Base-by-base conservation (phyloP, 2,797 vertebrate species). In the Luscinia luscinia region DNA sequence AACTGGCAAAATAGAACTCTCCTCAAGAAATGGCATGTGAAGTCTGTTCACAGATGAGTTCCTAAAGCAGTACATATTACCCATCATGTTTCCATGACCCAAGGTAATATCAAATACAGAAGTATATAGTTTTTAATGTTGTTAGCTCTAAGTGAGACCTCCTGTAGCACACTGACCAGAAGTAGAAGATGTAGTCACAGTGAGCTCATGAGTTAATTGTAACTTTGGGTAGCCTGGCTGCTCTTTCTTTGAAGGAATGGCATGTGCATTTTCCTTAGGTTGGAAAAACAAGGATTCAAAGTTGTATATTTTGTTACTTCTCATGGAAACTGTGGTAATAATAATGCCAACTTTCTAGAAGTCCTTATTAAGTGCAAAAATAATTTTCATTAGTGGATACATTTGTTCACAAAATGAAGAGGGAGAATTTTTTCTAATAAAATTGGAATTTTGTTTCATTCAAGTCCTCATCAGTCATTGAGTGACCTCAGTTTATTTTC, bases 321-420 rank as follows among this genome's bases (percentile, higher is more conserved):
- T 49, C 28, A 59, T 11, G 73, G 26, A 52, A 88, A 43, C 11
- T 64, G 75, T 62, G 16, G 8, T 88, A 84, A 68, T 63, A 94
- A 73, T 13, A 87, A 52, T 22, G 40, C 40, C 13, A 70, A 28
- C 23, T 52, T 26, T 91, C 68, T 54, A 74, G 49, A 95, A 90
- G 19, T 66, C 36, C 27, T 69, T 80, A 49, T n/a, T 93, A 84
- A 89, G 32, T 30, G 7, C 12, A 94, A 83, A 96, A 85, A 70
- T 78, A 69, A 76, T 74, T 34, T 89, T 82, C 40, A 59, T 59
- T 76, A 80, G 41, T 62, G 30, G 40, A 92, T 75, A 57, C 36
- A 63, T 96, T 84, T 38, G 38, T 86, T 88, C 38, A 86, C 64
- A 86, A 88, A 88, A 81, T 34, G 9, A 92, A 88, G 46, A 67